These are phyloP conservation scores for Punctoribates punctum DNA, from an alignment of 2,888 invertebrate species.

Conservation along the genomic window DNA sequence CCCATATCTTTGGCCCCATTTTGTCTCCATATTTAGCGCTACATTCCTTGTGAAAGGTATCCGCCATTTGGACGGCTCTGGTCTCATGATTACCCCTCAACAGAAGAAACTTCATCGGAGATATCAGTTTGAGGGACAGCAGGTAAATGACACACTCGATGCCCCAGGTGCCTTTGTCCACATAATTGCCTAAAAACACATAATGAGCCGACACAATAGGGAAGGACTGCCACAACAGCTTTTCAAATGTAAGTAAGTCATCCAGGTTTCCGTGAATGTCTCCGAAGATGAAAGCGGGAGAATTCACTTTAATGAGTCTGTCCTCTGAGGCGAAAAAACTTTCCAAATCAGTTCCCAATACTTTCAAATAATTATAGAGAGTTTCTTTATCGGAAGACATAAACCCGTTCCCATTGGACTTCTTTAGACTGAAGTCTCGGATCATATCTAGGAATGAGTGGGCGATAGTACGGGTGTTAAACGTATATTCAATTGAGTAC, in stretches of 20 bases:
- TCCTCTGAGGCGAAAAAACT: constrained; percentile 59
- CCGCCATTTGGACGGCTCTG: constrained; percentile 63
- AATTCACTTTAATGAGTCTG: constrained; percentile 58
- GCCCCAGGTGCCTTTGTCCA: constrained; percentile 67
- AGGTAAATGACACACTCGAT: constrained; percentile 61
- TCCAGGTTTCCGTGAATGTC: constrained; percentile 71
- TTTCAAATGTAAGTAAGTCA: constrained; percentile 62
- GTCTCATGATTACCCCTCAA: constrained; percentile 70
- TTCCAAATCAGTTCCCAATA: constrained; percentile 57
- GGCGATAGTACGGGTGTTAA: constrained; percentile 7
- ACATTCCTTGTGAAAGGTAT: constrained; percentile 71
- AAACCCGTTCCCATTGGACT: constrained; percentile 18
- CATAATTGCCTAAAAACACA: constrained; percentile 72
- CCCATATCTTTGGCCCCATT: constrained; percentile 66
- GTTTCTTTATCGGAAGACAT: constrained; percentile 1
- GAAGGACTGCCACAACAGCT: constrained; percentile 67
- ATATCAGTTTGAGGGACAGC: constrained; percentile 66
- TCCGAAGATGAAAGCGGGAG: constrained; percentile 63
- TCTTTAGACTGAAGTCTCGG: constrained; percentile 17
- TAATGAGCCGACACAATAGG: constrained; percentile 63
- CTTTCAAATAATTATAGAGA: constrained; percentile 50
- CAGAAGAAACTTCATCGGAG: constrained; percentile 63
- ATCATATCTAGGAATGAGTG: constrained; percentile 17
- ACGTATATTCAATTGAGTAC: constrained; percentile 34
- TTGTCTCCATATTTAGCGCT: constrained; percentile 63